Base-by-base conservation (phyloP, 1,140 invertebrate species). In the Macrostomum lignano region DNA sequence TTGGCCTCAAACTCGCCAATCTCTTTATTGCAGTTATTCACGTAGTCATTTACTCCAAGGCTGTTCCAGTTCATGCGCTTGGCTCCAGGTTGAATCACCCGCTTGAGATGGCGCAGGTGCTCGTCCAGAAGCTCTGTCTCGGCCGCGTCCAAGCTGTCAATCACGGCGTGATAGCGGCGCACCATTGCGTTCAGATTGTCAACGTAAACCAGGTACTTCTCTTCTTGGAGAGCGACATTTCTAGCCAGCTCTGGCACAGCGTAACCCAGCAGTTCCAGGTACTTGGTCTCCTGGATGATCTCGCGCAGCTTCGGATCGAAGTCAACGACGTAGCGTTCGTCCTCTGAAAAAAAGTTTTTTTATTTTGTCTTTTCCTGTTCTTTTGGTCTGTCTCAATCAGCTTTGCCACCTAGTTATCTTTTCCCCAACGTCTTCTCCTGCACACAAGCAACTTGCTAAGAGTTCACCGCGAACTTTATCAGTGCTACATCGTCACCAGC, bases 31-130 rank as follows among this genome's bases (percentile, higher is more conserved):
- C 69, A 72, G 15, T 56, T 56, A 0, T 52, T 40, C 9, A 67
- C 63, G 46, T 72, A 81, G 32, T 77, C 72, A 21, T 57, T 57
- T 26, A 81, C 76, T 9, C 70, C 68, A 2, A 79, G 56, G 1
- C 73, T 74, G 37, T 68, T 71, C 76, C 76, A 82, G 33, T 70
- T 74, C 19, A 77, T 67, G 19, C 75, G 63, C 4, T 68, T 70
- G 0, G 73, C 49, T 5, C 75, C 76, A 17, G 73, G 72, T 36
- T 72, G 65, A 32, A 84, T 71, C 25, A 68, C 63, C 15, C 69
- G 64, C 44, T 77, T 72, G 25, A 75, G 64, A 23, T 74, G 66
- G 44, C 65, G 56, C 3, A 79, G 61, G 38, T 68, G 66, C 17
- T 52, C 47, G 19, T 50, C 48, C 22, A 60, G 35, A 13, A 60